Conservation (phyloP, 1,140 invertebrate species). For the Trinorchestia longiramus region DNA sequence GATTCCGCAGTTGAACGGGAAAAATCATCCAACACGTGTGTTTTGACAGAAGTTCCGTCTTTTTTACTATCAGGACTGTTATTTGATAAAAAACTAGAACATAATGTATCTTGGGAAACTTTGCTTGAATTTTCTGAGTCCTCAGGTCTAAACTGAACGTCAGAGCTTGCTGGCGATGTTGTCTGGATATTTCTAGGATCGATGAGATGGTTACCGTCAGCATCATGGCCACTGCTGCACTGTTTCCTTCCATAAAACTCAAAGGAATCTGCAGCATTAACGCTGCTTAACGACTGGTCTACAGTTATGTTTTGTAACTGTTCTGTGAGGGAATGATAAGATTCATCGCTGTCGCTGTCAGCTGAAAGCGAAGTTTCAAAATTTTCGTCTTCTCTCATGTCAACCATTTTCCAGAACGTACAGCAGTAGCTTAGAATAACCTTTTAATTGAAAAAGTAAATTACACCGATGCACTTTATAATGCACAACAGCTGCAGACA, state of each 20-base stretch:
- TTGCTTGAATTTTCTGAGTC: not conserved
- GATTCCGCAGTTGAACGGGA: not conserved
- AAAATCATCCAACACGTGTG: not conserved
- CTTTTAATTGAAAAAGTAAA: not conserved
- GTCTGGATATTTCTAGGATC: not conserved
- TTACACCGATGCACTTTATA: not conserved
- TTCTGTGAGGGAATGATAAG: slow-evolving; percentile 33
- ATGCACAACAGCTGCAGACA: not conserved
- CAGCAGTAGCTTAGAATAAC: not conserved
- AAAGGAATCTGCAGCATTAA: not conserved
- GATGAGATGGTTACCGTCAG: not conserved
- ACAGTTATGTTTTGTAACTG: not conserved
- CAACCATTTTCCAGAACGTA: not conserved
- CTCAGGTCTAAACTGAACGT: not conserved
- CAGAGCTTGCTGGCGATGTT: not conserved
- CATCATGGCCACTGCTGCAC: not conserved
- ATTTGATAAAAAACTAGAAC: not conserved
- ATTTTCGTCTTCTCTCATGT: not conserved
- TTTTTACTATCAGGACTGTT: not conserved
- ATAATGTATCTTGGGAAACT: not conserved
- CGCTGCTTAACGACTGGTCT: not conserved
- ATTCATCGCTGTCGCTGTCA: slow-evolving; percentile 9
- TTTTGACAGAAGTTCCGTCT: not conserved
- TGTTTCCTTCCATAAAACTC: not conserved
- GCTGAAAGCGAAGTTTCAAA: not conserved